These are phyloP conservation scores for Plotosus lineatus DNA, from an alignment of 2,113 vertebrate species.

Conservation along the genomic window DNA sequence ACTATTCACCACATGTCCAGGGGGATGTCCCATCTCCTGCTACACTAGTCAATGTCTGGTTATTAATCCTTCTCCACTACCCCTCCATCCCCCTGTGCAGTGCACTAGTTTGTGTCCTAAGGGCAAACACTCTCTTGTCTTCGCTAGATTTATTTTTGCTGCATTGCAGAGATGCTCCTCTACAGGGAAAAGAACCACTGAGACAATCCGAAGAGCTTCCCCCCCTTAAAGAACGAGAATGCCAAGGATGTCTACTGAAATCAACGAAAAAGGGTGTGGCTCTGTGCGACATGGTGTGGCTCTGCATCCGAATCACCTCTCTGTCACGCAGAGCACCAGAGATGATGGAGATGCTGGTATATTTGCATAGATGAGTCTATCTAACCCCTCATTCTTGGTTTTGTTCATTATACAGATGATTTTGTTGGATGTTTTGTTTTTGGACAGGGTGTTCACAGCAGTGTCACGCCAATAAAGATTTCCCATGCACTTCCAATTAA, in stretches of 20 bases:
- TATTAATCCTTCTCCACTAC: conserved; percentile 51
- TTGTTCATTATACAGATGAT: conserved; percentile 66
- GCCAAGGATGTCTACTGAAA: conserved; percentile 61
- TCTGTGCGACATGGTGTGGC: conserved; percentile 61
- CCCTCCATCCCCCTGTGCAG: conserved; percentile 63
- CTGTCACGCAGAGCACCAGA: conserved; percentile 63
- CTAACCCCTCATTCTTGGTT: conserved; percentile 59
- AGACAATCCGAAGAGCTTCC: conserved; percentile 75
- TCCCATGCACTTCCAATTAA: conserved; percentile 75
- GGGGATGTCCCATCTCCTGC: conserved; percentile 57
- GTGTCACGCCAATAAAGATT: conserved; percentile 77
- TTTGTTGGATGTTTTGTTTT: conserved; percentile 65
- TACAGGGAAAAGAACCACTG: conserved; percentile 73
- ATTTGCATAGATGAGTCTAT: conserved; percentile 71
- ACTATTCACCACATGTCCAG: conserved; percentile 66
- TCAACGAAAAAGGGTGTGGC: conserved; percentile 62
- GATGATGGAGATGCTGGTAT: conserved; percentile 71
- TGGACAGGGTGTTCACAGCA: conserved; percentile 72
- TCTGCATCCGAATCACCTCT: conserved; percentile 64
- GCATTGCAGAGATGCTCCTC: conserved; percentile 72
- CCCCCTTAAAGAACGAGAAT: conserved; percentile 56
- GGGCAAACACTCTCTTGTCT: conserved; percentile 64
- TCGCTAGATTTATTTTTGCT: conserved; percentile 75
- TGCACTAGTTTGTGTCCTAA: conserved; percentile 72
- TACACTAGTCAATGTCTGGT: conserved; percentile 66